Evolutionary conservation across 2,888 invertebrate species (phyloP), one percentile per base, ranked within the genome.

Genomic region (Mythimna impura): DNA sequence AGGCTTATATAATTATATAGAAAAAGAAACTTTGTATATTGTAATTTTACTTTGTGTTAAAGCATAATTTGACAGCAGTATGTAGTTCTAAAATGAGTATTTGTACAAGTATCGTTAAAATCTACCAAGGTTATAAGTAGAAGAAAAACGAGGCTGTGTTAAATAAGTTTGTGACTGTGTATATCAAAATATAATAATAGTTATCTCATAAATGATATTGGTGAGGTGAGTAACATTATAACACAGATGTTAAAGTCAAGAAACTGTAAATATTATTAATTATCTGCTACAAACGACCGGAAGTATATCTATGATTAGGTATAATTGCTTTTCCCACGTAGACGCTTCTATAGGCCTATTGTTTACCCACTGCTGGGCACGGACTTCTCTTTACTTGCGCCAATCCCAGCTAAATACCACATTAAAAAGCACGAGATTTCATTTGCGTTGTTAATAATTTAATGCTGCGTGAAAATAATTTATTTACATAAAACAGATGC

Each of bases 71-170:
- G 6, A 47, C 4, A 55, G 40, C 22, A 5, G 22, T 57, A 20
- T 43, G 6, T 57, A 20, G 30, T 47, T 22, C n/a, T 20, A 54
- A 12, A 43, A 47, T 34, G n/a, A 20, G 6, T 68, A 40, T 17
- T 34, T 60, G 6, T 30, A 14, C n/a, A 60, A 6, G 17, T 40
- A 43, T 69, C 5, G 17, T 52, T 22, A 69, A 30, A 3, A 43
- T 63, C 12, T 40, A 63, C 40, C 30, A 60, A 73, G 8, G 36
- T 55, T 47, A 25, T 47, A 34, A 43, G 12, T 60, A 52, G 17
- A 25, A 50, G 50, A 30, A 47, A 50, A 30, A 50, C 10, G 22
- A 17, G 5, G 7, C 8, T 40, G 57, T 40, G 14, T 64, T 34
- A 65, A 14, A 10, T 36, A 20, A 36, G 36, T 36, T 30, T 52